Evolutionary conservation across 2,888 invertebrate genomes (phyloP).

Genomic region (Agrotis exclamationis): DNA sequence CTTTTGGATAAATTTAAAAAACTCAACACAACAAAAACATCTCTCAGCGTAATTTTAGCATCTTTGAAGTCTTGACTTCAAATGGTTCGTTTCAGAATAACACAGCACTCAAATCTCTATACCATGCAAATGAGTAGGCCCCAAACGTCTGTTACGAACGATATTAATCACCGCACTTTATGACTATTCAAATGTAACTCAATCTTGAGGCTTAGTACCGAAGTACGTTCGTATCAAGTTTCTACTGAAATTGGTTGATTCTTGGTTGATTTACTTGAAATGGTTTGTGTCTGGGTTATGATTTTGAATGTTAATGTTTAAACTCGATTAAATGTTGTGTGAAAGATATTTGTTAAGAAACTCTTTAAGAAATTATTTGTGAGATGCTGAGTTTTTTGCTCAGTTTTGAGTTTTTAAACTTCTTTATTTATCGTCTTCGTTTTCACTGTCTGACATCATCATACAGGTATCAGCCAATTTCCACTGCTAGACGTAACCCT

Average conservation of each 20-base stretch:
- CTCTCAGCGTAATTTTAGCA: too few species aligned
- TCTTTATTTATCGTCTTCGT: too few species aligned
- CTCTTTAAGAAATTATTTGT: too few species aligned
- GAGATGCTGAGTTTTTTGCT: neutral
- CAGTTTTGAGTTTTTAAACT: too few species aligned
- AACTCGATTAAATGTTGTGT: neutral
- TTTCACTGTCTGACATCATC: too few species aligned
- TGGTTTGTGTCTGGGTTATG: conserved; percentile 12
- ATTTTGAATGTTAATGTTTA: conserved; percentile 24
- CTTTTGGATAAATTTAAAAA: too few species aligned
- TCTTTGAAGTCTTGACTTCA: neutral
- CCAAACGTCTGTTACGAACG: conserved; percentile 50
- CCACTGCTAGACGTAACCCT: too few species aligned
- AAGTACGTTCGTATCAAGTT: conserved; percentile 31
- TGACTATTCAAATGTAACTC: conserved; percentile 60
- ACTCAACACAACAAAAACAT: too few species aligned
- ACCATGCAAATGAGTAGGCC: conserved; percentile 57
- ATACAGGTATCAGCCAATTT: too few species aligned
- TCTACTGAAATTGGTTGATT: conserved; percentile 40
- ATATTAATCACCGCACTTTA: conserved; percentile 58
- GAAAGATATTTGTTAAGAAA: neutral
- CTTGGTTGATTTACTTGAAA: conserved; percentile 42
- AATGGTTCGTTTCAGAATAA: conserved; percentile 13
- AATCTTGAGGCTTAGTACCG: conserved; percentile 46
- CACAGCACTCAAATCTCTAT: conserved; percentile 19